phyloP scores from a whole-genome alignment of 2,797 vertebrate species.

The Microctenopoma stevenorrisi region DNA sequence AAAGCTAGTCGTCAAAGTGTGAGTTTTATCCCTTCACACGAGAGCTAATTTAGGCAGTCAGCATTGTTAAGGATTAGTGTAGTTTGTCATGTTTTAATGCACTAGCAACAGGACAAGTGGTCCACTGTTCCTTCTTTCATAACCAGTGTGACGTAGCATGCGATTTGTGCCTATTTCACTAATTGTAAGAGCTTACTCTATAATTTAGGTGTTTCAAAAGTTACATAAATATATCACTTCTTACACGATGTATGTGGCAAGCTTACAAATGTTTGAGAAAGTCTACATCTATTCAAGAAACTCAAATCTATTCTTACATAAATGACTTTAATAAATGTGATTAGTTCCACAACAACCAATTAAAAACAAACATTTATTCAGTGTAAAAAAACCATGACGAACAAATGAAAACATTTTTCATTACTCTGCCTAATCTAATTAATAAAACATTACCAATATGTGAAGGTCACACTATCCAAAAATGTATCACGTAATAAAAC shows the following conservation, averaged over 20 bases:
- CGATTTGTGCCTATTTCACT: slow-evolving; percentile 51
- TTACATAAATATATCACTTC: neutral
- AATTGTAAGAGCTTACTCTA: slow-evolving; percentile 23
- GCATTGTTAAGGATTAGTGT: slow-evolving; percentile 70
- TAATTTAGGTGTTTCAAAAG: slow-evolving; percentile 39
- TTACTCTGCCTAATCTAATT: too few relatives aligned
- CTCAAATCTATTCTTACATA: too few relatives aligned
- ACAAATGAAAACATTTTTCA: too few relatives aligned
- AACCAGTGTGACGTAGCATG: slow-evolving; percentile 55
- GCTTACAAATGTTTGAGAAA: neutral
- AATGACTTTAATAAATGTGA: too few relatives aligned
- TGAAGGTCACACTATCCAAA: too few relatives aligned
- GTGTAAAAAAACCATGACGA: too few relatives aligned
- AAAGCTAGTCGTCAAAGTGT: neutral
- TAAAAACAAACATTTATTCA: too few relatives aligned
- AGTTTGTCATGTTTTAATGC: slow-evolving; percentile 50
- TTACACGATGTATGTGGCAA: too few relatives aligned
- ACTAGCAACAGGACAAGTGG: slow-evolving; percentile 64
- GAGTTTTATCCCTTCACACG: slow-evolving; percentile 18
- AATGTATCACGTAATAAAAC: too few relatives aligned
- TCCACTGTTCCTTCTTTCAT: slow-evolving; percentile 74
- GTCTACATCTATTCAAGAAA: neutral
- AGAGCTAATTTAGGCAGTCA: slow-evolving; percentile 14
- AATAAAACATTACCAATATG: too few relatives aligned
- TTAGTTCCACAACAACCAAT: too few relatives aligned